Evolutionary conservation across 2,888 invertebrate genomes (phyloP).

Genomic region (Cremastobaeus sp.): DNA sequence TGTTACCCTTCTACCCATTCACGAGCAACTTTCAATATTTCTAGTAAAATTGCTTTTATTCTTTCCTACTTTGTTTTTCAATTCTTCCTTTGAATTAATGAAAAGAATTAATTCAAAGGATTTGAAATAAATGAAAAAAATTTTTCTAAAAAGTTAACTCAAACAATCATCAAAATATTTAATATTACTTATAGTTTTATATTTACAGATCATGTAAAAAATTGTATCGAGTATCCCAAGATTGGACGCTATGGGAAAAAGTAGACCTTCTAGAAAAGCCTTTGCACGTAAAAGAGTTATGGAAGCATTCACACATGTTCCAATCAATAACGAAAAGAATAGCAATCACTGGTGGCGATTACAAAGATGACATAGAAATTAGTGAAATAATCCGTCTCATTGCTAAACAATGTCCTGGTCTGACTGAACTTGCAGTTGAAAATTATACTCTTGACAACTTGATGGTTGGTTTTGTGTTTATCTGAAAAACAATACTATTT

Average conservation of each 20-base stretch:
- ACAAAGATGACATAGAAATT: constrained; percentile 74
- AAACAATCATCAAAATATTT: not conserved
- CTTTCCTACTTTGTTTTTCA: not conserved
- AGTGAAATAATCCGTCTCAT: constrained; percentile 74
- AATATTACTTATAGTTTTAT: constrained; percentile 66
- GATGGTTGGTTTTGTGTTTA: constrained; percentile 69
- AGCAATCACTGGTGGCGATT: constrained; percentile 71
- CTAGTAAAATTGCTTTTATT: not conserved
- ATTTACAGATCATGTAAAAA: constrained; percentile 79
- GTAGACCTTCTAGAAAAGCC: constrained; percentile 78
- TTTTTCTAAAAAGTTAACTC: not conserved
- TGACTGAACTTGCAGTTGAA: constrained; percentile 79
- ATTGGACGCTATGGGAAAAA: constrained; percentile 80
- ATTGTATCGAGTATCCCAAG: constrained; percentile 78
- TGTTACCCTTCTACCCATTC: no score
- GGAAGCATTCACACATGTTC: constrained; percentile 78
- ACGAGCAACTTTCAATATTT: no score
- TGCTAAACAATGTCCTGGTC: constrained; percentile 74
- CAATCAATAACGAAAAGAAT: constrained; percentile 76
- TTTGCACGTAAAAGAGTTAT: constrained; percentile 72
- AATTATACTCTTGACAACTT: constrained; percentile 80
- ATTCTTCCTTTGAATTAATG: no score
- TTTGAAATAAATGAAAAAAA: not conserved
- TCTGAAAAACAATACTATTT: no score
- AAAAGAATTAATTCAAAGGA: not conserved